Conservation (phyloP, 2,888 invertebrate species). For the Catocala fraxini region DNA sequence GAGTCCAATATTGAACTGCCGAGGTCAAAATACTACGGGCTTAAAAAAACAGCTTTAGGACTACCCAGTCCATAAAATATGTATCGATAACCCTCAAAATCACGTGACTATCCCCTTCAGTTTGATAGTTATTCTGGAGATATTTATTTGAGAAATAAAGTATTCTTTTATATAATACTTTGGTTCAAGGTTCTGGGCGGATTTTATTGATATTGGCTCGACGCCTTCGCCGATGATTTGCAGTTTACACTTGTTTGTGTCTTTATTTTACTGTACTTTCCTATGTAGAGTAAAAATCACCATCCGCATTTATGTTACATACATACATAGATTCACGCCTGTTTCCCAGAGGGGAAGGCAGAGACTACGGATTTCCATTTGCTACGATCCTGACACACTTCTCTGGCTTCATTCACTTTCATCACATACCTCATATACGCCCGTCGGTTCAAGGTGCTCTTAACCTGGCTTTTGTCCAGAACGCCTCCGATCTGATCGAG, state of each 20-base stretch:
- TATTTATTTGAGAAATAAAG: slow-evolving; percentile 19
- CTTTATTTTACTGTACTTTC: slow-evolving; percentile 3
- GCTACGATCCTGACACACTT: too few relatives aligned
- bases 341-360: too few relatives aligned
- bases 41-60: background rate
- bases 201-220: slow-evolving; percentile 49
- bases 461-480: too few relatives aligned
- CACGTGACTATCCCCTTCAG: slow-evolving; percentile 7
- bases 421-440: too few relatives aligned
- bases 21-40: too few relatives aligned
- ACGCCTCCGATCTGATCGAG: too few relatives aligned
- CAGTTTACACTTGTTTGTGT: slow-evolving; percentile 20
- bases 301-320: too few relatives aligned
- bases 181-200: slow-evolving; percentile 33
- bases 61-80: slow-evolving; percentile 11
- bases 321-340: too few relatives aligned
- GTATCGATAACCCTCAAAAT: slow-evolving; percentile 7
- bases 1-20: too few relatives aligned
- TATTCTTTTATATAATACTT: slow-evolving; percentile 12
- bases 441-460: too few relatives aligned
- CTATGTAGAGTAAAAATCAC: slow-evolving; percentile 7
- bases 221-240: slow-evolving; percentile 40
- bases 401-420: too few relatives aligned
- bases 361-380: too few relatives aligned
- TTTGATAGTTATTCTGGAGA: slow-evolving; percentile 10